These are phyloP conservation scores for Harpagoxenus sublaevis DNA, from an alignment of 2,888 invertebrate species.

Conservation along the genomic window DNA sequence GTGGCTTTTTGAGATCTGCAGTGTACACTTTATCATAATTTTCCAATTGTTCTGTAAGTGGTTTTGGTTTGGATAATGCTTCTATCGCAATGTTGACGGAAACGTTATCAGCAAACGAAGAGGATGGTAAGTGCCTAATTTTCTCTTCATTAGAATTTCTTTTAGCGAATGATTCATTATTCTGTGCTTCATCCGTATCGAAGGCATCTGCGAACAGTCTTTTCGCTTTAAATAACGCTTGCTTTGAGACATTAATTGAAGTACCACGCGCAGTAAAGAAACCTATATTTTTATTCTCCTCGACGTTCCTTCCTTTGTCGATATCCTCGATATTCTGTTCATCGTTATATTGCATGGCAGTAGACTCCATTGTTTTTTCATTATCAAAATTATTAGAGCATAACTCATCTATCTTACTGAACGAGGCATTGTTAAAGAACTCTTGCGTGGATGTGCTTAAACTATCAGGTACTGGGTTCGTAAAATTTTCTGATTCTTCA, in stretches of 20 bases:
- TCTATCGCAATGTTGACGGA: neutral
- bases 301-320: neutral
- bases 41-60: neutral
- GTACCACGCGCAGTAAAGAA: constrained; percentile 39
- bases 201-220: constrained; percentile 35
- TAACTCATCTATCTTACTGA: constrained; percentile 71
- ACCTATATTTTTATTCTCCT: constrained; percentile 13
- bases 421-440: constrained; percentile 75
- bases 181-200: constrained; percentile 16
- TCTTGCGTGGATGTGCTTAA: constrained; percentile 66
- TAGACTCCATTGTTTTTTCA: neutral
- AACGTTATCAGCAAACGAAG: constrained; percentile 5
- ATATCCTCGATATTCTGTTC: neutral
- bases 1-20: neutral
- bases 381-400: constrained; percentile 51
- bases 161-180: constrained; percentile 15
- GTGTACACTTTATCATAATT: neutral
- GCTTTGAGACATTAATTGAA: constrained; percentile 36
- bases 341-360: neutral
- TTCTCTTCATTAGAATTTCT: constrained; percentile 23
- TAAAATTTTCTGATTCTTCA: neutral
- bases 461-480: neutral
- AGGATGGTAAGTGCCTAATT: neutral
- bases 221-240: constrained; percentile 45
- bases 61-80: neutral